Conservation (phyloP, 2,888 invertebrate genomes). For the Cylindroiulus punctatus region DNA sequence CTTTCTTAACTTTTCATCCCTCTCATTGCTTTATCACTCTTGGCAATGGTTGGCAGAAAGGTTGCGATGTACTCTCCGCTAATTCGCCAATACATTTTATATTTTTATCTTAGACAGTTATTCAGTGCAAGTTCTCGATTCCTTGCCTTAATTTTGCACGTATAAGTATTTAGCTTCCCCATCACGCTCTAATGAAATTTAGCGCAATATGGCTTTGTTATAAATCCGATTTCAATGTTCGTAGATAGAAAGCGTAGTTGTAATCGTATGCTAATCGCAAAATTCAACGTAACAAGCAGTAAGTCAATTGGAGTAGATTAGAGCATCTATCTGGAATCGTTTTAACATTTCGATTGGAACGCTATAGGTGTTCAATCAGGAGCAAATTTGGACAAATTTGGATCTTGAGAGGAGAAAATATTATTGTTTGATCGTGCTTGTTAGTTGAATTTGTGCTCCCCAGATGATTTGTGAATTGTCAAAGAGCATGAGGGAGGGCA, state of each 20-base stretch:
- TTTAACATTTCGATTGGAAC: no score
- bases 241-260: not conserved
- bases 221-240: not conserved
- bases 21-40: not conserved
- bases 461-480: not conserved
- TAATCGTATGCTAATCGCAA: not conserved
- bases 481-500: not conserved
- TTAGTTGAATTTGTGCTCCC: not conserved
- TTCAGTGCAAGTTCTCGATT: slow-evolving; percentile 11
- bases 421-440: not conserved
- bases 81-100: not conserved
- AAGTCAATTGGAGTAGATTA: no score
- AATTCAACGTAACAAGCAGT: not conserved
- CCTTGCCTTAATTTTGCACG: slow-evolving; percentile 8
- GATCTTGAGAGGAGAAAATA: not conserved
- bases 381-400: no score
- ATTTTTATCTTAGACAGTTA: not conserved
- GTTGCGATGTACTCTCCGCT: not conserved
- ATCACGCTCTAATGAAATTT: not conserved
- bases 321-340: no score
- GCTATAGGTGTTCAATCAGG: no score
- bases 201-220: not conserved
- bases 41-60: not conserved
- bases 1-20: not conserved
- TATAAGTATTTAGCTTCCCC: not conserved